Conservation (phyloP, 2,888 invertebrate genomes). For the Mimachlamys varia region DNA sequence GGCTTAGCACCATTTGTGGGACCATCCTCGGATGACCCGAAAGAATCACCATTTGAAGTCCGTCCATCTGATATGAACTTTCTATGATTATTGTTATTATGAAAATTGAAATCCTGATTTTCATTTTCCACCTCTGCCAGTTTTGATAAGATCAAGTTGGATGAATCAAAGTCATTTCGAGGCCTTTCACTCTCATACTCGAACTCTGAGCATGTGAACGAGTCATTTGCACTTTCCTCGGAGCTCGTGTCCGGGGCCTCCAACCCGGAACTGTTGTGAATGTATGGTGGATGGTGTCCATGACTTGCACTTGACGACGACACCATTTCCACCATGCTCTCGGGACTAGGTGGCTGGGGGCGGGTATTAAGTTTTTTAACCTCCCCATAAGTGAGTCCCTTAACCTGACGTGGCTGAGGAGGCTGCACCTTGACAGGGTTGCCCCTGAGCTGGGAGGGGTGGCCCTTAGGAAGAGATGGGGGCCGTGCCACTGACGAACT, state of each 20-base stretch:
- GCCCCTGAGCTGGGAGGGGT: constrained; percentile 47
- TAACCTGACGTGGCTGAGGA: constrained; percentile 74
- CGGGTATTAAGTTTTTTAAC: constrained; percentile 94
- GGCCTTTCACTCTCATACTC: constrained; percentile 91
- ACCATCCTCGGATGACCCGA: constrained; percentile 93
- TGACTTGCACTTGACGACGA: constrained; percentile 86
- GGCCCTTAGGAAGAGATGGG: constrained; percentile 63
- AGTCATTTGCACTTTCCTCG: constrained; percentile 96
- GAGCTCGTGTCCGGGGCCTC: constrained; percentile 83
- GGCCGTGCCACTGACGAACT: constrained; percentile 60
- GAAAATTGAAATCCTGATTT: constrained; percentile 69
- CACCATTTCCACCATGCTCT: constrained; percentile 96
- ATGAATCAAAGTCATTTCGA: constrained; percentile 76
- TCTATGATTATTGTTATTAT: constrained; percentile 55
- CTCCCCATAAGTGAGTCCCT: constrained; percentile 95
- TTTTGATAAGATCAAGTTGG: constrained; percentile 85
- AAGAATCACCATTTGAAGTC: constrained; percentile 95
- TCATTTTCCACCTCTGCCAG: constrained; percentile 80
- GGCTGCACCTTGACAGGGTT: constrained; percentile 37
- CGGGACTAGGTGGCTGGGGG: constrained; percentile 90
- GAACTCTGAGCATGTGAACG: constrained; percentile 98
- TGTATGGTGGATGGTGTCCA: constrained; percentile 53
- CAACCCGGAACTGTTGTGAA: constrained; percentile 66
- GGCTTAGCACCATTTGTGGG: constrained; percentile 54
- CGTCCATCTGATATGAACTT: constrained; percentile 90